Percentiles rank a stretch among this genome's conserved stretches.
Conservation (phyloP, 2,113 vertebrate genomes). For the Melanerpes formicivorus region DNA sequence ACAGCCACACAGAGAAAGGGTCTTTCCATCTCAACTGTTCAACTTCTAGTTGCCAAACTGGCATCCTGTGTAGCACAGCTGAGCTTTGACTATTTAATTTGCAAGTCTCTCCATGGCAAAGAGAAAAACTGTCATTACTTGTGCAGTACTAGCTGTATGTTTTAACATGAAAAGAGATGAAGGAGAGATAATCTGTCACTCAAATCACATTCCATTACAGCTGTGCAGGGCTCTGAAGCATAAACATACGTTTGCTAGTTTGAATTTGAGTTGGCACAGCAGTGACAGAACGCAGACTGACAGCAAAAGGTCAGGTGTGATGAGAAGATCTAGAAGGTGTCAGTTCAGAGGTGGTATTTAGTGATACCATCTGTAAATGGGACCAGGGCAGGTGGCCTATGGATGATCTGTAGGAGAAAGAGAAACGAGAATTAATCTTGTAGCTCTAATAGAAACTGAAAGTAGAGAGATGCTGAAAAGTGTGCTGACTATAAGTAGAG, state of each 20-base stretch:
- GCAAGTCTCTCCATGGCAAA: rapidly evolving
- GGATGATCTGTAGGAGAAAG: neutral
- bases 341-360: neutral
- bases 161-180: neutral
- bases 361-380: neutral
- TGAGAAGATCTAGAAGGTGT: neutral
- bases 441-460: neutral
- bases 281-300: neutral
- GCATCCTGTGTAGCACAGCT: neutral
- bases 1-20: neutral
- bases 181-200: neutral
- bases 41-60: neutral
- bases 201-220: neutral
- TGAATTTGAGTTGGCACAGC: neutral
- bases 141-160: neutral
- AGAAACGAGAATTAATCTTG: neutral
- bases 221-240: neutral
- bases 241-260: neutral
- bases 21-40: neutral
- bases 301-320: neutral
- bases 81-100: neutral
- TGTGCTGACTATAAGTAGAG: neutral
- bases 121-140: neutral
- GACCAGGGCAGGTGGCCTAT: neutral
- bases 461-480: neutral